These are phyloP conservation scores for Drosophila melanogaster DNA, from an alignment of 1,140 invertebrate genomes.

Conservation along the genomic window DNA sequence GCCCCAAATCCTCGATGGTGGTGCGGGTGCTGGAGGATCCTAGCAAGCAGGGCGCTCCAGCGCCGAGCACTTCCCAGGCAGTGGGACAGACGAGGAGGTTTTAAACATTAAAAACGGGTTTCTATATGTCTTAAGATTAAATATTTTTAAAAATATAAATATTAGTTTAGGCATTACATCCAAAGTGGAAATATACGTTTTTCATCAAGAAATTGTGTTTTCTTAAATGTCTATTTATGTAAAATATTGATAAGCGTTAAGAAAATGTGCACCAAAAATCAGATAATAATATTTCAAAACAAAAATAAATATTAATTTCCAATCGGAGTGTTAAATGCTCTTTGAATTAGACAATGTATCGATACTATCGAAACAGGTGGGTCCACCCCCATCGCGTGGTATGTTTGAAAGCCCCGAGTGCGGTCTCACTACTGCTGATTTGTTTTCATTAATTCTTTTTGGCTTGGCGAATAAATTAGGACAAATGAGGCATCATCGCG, in stretches of 20 bases:
- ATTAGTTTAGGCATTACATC: background rate
- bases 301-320: background rate
- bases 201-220: too few species aligned
- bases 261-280: too few species aligned
- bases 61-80: slow-evolving; percentile 61
- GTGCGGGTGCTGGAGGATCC: slow-evolving; percentile 83
- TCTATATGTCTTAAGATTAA: background rate
- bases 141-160: slow-evolving; percentile 5
- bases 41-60: slow-evolving; percentile 60
- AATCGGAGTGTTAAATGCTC: background rate
- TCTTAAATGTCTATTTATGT: too few species aligned
- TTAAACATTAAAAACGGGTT: slow-evolving; percentile 18
- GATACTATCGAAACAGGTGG: background rate
- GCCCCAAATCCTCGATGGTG: slow-evolving; percentile 81
- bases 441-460: slow-evolving; percentile 50
- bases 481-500: slow-evolving; percentile 18
- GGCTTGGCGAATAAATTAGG: slow-evolving; percentile 23
- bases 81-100: slow-evolving; percentile 71
- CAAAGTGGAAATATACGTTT: background rate
- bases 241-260: too few species aligned
- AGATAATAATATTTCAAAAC: background rate
- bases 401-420: background rate
- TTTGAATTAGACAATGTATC: background rate
- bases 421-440: slow-evolving; percentile 34
- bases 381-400: background rate